phyloP scores from a whole-genome alignment of 2,113 vertebrate species.

The Cyprinodon variegatus region DNA sequence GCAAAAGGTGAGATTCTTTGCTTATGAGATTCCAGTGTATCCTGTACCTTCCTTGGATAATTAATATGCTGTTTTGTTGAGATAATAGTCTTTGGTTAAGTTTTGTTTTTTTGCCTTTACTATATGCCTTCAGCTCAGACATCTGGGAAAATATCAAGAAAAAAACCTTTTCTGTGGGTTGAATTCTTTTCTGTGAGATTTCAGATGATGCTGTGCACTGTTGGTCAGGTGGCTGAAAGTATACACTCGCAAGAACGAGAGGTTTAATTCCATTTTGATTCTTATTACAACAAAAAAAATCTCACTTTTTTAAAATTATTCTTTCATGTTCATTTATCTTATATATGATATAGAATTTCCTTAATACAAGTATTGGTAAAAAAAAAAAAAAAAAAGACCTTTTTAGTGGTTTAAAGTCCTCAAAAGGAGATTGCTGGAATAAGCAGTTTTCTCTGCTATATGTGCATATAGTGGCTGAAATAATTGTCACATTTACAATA shows the following conservation, averaged over 20 bases:
- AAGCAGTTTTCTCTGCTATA: no score
- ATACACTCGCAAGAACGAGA: background rate
- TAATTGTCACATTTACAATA: no score
- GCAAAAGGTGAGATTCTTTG: slow-evolving; percentile 40
- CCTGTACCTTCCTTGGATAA: slow-evolving; percentile 19
- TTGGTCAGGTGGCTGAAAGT: background rate
- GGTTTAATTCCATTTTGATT: background rate
- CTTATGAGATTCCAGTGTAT: slow-evolving; percentile 38
- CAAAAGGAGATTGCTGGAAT: no score
- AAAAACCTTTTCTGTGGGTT: background rate
- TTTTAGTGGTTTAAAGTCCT: no score
- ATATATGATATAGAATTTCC: no score
- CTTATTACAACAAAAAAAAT: no score
- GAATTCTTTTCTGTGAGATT: background rate
- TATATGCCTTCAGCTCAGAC: no score
- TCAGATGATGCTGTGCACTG: background rate
- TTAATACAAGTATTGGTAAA: no score
- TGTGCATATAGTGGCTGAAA: no score
- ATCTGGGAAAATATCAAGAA: background rate
- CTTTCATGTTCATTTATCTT: no score
- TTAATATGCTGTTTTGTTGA: slow-evolving; percentile 44
- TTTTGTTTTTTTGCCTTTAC: background rate
- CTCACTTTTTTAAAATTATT: no score
- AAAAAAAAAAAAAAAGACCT: no score
- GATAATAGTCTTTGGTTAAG: slow-evolving; percentile 34